Conservation (phyloP, 2,113 vertebrate species). For the Empidonax alnorum region DNA sequence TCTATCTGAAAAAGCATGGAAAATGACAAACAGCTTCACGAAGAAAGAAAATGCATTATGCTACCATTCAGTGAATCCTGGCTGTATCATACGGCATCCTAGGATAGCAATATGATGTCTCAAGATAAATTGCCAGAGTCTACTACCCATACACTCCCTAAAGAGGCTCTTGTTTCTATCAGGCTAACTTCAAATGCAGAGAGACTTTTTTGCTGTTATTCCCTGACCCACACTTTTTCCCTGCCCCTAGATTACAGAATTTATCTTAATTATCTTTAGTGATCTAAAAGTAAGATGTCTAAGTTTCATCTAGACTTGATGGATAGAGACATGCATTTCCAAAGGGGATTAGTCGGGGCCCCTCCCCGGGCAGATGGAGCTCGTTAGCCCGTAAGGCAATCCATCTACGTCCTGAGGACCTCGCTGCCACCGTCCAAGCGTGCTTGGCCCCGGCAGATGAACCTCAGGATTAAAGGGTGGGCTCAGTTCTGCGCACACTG, state of each 20-base stretch:
- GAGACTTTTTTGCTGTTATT: background rate
- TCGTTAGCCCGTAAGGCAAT: too few species aligned
- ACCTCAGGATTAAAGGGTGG: too few species aligned
- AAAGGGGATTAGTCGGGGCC: background rate
- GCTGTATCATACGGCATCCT: constrained; percentile 3
- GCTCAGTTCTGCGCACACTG: too few species aligned
- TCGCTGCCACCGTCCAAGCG: too few species aligned
- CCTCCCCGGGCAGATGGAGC: too few species aligned
- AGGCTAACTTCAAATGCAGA: background rate
- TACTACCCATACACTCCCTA: background rate
- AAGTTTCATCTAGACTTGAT: background rate
- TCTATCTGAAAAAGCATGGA: constrained; percentile 52
- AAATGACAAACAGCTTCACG: constrained; percentile 70
- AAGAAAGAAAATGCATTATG: constrained; percentile 46
- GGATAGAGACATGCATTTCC: background rate
- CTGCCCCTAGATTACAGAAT: background rate
- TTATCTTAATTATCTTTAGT: background rate
- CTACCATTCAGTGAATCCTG: background rate
- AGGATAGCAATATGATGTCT: background rate
- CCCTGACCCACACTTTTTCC: background rate
- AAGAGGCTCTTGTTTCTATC: background rate
- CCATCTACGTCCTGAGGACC: too few species aligned
- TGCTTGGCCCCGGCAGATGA: too few species aligned
- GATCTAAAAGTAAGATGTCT: background rate
- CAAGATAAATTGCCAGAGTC: background rate